Conservation (phyloP, 64 coral and sea anemone genomes). For the Orbicella faveolata region DNA sequence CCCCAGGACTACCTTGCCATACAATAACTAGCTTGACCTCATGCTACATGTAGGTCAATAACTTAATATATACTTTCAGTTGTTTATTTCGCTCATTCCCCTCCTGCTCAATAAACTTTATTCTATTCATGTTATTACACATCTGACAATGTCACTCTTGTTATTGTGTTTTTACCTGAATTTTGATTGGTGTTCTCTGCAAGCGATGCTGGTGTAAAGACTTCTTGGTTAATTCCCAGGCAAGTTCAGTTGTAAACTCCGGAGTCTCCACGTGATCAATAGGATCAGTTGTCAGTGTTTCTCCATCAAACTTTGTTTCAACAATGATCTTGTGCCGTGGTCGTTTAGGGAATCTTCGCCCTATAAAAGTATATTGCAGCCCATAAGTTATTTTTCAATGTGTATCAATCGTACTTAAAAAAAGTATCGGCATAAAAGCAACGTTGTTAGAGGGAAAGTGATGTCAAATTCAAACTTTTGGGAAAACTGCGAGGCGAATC, state of each 20-base stretch:
- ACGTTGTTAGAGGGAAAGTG: too few relatives aligned
- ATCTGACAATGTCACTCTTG: too few relatives aligned
- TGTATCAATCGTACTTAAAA: not conserved
- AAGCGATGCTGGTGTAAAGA: slow-evolving; percentile 88
- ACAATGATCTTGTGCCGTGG: slow-evolving; percentile 85
- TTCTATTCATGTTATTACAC: too few relatives aligned
- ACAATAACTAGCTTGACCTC: too few relatives aligned
- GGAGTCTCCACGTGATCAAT: slow-evolving; percentile 93
- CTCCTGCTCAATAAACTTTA: too few relatives aligned
- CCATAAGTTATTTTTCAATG: not conserved
- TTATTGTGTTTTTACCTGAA: slow-evolving; percentile 62
- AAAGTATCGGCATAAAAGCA: too few relatives aligned
- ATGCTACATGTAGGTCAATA: too few relatives aligned
- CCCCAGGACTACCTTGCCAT: too few relatives aligned
- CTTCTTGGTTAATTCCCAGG: slow-evolving; percentile 95
- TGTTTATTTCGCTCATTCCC: too few relatives aligned
- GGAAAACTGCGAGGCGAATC: too few relatives aligned
- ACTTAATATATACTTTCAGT: too few relatives aligned
- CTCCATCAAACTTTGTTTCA: slow-evolving; percentile 99
- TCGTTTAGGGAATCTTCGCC: slow-evolving; percentile 82
- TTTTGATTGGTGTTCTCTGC: slow-evolving; percentile 96
- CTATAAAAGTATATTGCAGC: slow-evolving; percentile 1
- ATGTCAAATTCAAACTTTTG: too few relatives aligned
- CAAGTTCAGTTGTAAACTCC: slow-evolving; percentile 92
- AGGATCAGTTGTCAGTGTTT: slow-evolving; percentile 94